Evolutionary conservation across 2,888 invertebrate species (phyloP).

Genomic region (Scaeva pyrastri): DNA sequence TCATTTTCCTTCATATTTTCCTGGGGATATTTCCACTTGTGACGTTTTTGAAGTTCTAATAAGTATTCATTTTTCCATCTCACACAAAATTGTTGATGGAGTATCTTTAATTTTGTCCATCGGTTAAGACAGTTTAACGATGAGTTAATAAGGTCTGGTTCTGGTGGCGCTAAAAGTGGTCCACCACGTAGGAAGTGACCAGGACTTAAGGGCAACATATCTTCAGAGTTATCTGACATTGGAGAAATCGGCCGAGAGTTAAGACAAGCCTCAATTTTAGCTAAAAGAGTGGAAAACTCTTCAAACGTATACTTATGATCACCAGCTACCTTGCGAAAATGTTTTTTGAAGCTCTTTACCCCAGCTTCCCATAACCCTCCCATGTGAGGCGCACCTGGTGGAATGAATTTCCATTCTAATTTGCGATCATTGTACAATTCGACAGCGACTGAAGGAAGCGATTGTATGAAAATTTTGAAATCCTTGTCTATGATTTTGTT

Average conservation of each 20-base stretch:
- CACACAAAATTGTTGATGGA: too few relatives aligned
- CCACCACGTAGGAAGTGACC: background rate
- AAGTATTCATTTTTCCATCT: too few relatives aligned
- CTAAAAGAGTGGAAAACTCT: background rate
- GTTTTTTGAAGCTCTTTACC: background rate
- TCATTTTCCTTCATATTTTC: too few relatives aligned
- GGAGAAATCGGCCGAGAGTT: background rate
- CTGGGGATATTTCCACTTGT: too few relatives aligned
- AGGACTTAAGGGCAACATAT: background rate
- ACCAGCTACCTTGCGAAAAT: background rate
- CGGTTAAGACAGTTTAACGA: too few relatives aligned
- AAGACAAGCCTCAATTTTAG: background rate
- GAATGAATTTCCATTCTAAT: background rate
- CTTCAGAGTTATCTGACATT: background rate
- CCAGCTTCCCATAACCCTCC: background rate
- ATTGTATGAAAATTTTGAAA: background rate
- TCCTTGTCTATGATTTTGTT: slow-evolving; percentile 9
- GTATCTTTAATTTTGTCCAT: too few relatives aligned
- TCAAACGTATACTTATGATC: background rate
- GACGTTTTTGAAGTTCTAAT: too few relatives aligned
- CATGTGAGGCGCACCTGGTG: background rate
- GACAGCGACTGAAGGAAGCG: background rate
- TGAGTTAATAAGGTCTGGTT: too few relatives aligned
- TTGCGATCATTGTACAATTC: background rate
- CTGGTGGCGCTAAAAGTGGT: background rate